These are phyloP conservation scores for Hiodon tergisus DNA, from an alignment of 2,113 vertebrate genomes.

Conservation along the genomic window DNA sequence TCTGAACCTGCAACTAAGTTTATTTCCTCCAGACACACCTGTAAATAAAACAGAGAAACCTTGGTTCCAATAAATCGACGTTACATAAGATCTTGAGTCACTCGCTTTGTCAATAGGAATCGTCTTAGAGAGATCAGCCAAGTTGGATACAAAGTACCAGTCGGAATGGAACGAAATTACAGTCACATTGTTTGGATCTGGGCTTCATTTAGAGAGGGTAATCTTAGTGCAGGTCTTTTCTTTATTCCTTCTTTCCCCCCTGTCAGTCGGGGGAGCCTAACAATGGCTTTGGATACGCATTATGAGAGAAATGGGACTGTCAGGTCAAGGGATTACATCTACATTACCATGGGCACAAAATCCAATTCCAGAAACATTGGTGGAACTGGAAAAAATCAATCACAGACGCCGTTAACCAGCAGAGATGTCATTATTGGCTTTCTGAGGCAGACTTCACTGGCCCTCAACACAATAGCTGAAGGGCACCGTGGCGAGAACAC, in stretches of 20 bases:
- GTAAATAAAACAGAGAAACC: neutral
- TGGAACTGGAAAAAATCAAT: conserved; percentile 35
- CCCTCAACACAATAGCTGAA: conserved; percentile 19
- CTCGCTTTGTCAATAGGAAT: neutral
- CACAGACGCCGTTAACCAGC: conserved; percentile 34
- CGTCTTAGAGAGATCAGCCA: neutral
- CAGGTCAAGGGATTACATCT: conserved; percentile 17
- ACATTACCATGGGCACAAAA: conserved; percentile 28
- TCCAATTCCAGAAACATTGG: conserved; percentile 36
- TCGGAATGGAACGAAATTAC: neutral
- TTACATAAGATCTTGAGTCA: neutral
- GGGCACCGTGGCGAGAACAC: conserved; percentile 15
- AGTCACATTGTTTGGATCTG: conserved; percentile 17
- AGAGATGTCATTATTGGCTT: conserved; percentile 33
- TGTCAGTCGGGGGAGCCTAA: conserved; percentile 17
- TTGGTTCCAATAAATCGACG: neutral
- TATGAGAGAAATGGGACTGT: conserved; percentile 19
- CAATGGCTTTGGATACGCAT: conserved; percentile 17
- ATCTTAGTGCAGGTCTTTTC: conserved; percentile 7
- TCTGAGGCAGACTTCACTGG: conserved; percentile 30
- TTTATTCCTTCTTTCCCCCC: neutral
- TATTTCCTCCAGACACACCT: neutral
- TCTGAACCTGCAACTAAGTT: too few relatives aligned
- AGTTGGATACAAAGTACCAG: neutral
- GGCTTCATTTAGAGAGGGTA: conserved; percentile 22